Percentiles rank a stretch among this genome's conserved stretches.
phyloP scores from a whole-genome alignment of 1,140 invertebrate species.

The Mya arenaria region DNA sequence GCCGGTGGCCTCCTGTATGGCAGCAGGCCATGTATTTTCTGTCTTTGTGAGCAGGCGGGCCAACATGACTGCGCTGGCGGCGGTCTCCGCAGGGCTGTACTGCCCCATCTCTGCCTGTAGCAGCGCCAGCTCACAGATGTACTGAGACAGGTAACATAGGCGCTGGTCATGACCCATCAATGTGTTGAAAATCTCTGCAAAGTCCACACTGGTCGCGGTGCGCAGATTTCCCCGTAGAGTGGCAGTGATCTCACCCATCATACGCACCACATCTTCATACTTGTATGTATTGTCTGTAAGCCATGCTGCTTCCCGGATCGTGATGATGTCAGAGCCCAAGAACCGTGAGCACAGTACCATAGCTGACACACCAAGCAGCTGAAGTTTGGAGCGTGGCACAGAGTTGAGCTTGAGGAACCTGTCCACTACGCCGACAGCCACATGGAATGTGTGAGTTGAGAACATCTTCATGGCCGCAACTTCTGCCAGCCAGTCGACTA shows the following conservation, averaged over 20 bases:
- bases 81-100: conserved; percentile 75
- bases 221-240: conserved; percentile 76
- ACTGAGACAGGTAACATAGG: conserved; percentile 71
- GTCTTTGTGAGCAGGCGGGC: conserved; percentile 69
- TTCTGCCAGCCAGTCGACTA: conserved; percentile 80
- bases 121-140: conserved; percentile 76
- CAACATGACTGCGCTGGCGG: conserved; percentile 76
- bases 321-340: conserved; percentile 79
- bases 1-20: conserved; percentile 74
- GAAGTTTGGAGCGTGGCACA: conserved; percentile 74
- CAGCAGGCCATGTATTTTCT: conserved; percentile 73
- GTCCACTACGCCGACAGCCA: conserved; percentile 79
- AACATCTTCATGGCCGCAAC: conserved; percentile 79
- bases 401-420: conserved; percentile 72
- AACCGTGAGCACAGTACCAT: conserved; percentile 80
- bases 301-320: conserved; percentile 80
- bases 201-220: conserved; percentile 74
- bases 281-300: conserved; percentile 81
- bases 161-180: conserved; percentile 61
- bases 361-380: conserved; percentile 79
- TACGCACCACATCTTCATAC: conserved; percentile 80
- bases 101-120: conserved; percentile 78
- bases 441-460: conserved; percentile 75
- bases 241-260: conserved; percentile 80
- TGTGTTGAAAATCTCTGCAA: conserved; percentile 70